Base-by-base conservation (phyloP, 2,113 vertebrate species). In the Misgurnus anguillicaudatus region DNA sequence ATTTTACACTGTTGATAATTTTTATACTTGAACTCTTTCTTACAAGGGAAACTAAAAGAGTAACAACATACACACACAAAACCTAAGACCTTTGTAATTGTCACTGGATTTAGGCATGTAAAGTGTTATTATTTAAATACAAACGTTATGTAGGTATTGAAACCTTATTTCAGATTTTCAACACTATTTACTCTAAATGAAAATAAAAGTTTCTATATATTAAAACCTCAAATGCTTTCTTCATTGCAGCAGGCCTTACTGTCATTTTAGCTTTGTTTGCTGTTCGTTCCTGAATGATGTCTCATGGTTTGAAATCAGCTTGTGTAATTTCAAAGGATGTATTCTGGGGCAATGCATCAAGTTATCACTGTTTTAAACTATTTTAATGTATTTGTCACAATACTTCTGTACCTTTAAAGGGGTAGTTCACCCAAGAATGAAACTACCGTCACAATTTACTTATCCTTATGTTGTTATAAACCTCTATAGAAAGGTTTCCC, bases 21-120 rank as follows among this genome's bases (percentile, higher is more conserved):
- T 95, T 98, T 98, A 98, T 98, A 98, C 97, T 98, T 98, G 96
- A 97, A 98, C 94, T 95, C 94, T 98, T 98, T 98, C 95, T 94
- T 98, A 99, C 96, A 97, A 98, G 97, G 97, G 96, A 98, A 95
- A 94, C 41, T 45, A 78, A 39, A 62, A 68, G 14, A 88, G 86
- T 82, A 76, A 83, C 39, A 57, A 77, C 80, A 69, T 14, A 19
- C 53, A 90, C 88, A 78, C 85, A 83, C 88, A 87, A 91, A 90
- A 94, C 96, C 96, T 95, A 93, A 94, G 92, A 95, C 91, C 92
- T 94, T 94, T 94, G 96, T 94, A 93, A 93, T 94, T 92, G 93
- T 96, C 95, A 96, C 95, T 98, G 95, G 95, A 98, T 95, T 93
- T 90, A 90, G 88, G 87, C 89, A 94, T 95, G 94, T 95, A 93